Evolutionary conservation across 2,797 vertebrate genomes (phyloP).

Genomic region (Malurus splendens): DNA sequence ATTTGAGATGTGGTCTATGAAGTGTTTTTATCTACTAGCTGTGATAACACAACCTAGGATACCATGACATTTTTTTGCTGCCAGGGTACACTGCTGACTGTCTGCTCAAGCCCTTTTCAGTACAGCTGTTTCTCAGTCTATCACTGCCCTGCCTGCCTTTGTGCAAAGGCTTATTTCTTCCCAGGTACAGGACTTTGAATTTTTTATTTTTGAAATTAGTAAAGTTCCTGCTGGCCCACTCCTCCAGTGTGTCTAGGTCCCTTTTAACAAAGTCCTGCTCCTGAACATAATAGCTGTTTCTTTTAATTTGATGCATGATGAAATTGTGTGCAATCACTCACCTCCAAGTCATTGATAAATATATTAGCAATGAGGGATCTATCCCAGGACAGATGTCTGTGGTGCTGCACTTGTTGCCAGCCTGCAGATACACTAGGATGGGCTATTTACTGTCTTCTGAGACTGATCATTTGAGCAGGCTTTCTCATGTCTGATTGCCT

Average conservation of each 20-base stretch:
- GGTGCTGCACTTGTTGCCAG: neutral
- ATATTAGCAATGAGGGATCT: neutral
- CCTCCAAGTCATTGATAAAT: neutral
- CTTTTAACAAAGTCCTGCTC: neutral
- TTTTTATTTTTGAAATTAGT: neutral
- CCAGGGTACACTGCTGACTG: neutral
- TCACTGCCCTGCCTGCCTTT: neutral
- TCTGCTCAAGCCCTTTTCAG: neutral
- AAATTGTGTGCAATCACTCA: neutral
- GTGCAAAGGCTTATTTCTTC: neutral
- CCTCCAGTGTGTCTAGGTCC: neutral
- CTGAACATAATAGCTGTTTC: neutral
- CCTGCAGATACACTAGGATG: neutral
- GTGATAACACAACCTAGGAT: neutral
- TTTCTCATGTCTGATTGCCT: neutral
- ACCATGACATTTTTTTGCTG: fast-evolving
- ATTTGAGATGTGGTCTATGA: neutral
- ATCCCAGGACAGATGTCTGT: neutral
- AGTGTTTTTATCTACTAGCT: neutral
- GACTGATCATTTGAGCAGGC: neutral
- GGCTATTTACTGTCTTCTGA: neutral
- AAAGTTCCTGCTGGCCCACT: neutral
- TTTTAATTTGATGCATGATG: neutral
- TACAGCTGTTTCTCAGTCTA: neutral
- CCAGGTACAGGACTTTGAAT: neutral